Conservation (phyloP, 1,140 invertebrate genomes). For the Nasonia vitripennis region DNA sequence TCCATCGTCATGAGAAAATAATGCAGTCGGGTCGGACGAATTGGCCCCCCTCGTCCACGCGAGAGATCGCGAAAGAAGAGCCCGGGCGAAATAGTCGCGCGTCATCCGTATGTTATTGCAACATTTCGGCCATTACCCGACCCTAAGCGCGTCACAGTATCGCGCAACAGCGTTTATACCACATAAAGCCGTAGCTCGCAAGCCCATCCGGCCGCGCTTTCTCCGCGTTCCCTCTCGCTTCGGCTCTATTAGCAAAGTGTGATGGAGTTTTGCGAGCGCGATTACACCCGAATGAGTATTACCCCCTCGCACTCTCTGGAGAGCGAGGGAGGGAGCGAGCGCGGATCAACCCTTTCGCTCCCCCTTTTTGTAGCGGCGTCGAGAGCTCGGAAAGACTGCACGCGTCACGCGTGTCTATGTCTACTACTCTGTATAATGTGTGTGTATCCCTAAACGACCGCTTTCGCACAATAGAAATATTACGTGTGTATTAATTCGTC, state of each 20-base stretch:
- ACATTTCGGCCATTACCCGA: slow-evolving; percentile 63
- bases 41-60: background rate
- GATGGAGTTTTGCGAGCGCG: slow-evolving; percentile 76
- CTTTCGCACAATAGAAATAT: slow-evolving; percentile 35
- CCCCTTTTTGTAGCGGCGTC: slow-evolving; percentile 7
- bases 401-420: slow-evolving; percentile 54
- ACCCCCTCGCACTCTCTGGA: slow-evolving; percentile 62
- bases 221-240: slow-evolving; percentile 62
- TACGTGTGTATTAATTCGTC: slow-evolving; percentile 37
- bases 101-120: slow-evolving; percentile 60
- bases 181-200: slow-evolving; percentile 57
- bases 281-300: slow-evolving; percentile 76
- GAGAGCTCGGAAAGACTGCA: slow-evolving; percentile 6
- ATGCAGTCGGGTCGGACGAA: slow-evolving; percentile 12
- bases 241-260: slow-evolving; percentile 76
- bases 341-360: slow-evolving; percentile 56
- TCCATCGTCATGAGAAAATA: background rate
- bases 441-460: slow-evolving; percentile 54
- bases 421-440: too few relatives aligned
- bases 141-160: slow-evolving; percentile 59
- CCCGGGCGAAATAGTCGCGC: background rate
- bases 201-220: slow-evolving; percentile 59
- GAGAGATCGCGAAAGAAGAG: background rate
- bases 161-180: slow-evolving; percentile 64
- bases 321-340: slow-evolving; percentile 54